These are phyloP conservation scores for Mormyrops boulengeri DNA, from an alignment of 2,797 vertebrate species.

Conservation along the genomic window DNA sequence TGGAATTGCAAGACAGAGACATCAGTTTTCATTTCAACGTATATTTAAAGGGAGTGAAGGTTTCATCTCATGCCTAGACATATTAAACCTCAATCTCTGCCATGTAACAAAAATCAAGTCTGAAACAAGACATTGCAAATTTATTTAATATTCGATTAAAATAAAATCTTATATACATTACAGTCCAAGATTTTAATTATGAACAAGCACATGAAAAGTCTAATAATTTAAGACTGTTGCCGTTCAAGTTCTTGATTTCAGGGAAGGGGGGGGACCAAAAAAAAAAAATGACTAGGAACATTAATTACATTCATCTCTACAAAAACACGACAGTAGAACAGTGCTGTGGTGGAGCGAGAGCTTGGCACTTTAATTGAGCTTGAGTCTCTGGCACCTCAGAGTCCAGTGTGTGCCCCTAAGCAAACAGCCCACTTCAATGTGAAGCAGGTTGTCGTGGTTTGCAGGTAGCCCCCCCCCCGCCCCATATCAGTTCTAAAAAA, in stretches of 20 bases:
- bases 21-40: not conserved
- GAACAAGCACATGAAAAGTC: conserved; percentile 49
- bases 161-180: conserved; percentile 58
- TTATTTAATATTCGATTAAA: conserved; percentile 73
- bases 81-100: not conserved
- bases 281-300: conserved; percentile 30
- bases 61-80: not conserved
- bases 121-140: conserved; percentile 43
- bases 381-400: conserved; percentile 47
- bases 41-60: not conserved
- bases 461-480: conserved; percentile 36
- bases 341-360: conserved; percentile 42
- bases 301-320: conserved; percentile 49
- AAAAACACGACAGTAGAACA: conserved; percentile 46
- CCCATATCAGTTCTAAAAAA: conserved; percentile 45
- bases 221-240: conserved; percentile 70
- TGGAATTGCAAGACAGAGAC: not conserved
- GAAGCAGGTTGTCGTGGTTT: conserved; percentile 62
- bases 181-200: conserved; percentile 50
- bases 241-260: conserved; percentile 57
- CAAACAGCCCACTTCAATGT: conserved; percentile 71
- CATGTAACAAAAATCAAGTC: not conserved
- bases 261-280: conserved; percentile 19
- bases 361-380: conserved; percentile 64
- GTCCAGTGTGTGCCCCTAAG: conserved; percentile 50